Conservation (phyloP, 2,888 invertebrate genomes). For the Hoplodrina ambigua region DNA sequence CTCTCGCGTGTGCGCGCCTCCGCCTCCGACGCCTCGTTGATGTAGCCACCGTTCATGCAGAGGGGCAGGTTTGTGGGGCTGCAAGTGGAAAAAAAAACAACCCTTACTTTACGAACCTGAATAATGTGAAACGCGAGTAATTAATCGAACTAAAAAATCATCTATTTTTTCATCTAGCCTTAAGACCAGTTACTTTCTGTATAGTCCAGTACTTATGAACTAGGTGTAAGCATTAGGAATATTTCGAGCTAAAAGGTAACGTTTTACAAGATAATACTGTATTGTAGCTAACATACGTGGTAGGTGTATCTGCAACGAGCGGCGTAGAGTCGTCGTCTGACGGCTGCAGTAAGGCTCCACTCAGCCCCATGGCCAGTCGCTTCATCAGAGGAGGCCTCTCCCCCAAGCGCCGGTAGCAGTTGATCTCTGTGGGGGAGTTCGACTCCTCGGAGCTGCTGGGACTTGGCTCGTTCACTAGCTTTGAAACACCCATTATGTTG, state of each 20-base stretch:
- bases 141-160: no score
- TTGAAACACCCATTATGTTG: slow-evolving; percentile 81
- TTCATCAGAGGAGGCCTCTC: slow-evolving; percentile 95
- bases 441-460: slow-evolving; percentile 96
- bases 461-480: slow-evolving; percentile 81
- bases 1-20: slow-evolving; percentile 81
- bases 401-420: slow-evolving; percentile 94
- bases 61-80: slow-evolving; percentile 93
- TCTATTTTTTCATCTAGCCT: no score
- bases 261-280: not conserved
- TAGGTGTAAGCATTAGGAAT: no score
- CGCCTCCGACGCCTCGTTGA: slow-evolving; percentile 94
- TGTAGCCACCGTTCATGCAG: slow-evolving; percentile 94
- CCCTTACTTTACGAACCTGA: no score
- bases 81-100: slow-evolving; percentile 62
- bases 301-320: slow-evolving; percentile 92
- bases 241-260: not conserved
- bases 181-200: no score
- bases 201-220: no score
- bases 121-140: no score
- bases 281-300: slow-evolving; percentile 79
- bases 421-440: slow-evolving; percentile 96
- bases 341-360: slow-evolving; percentile 88
- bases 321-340: slow-evolving; percentile 93
- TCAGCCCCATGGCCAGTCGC: slow-evolving; percentile 94